Conservation (phyloP, 2,113 vertebrate genomes). For the Serilophus lunatus region DNA sequence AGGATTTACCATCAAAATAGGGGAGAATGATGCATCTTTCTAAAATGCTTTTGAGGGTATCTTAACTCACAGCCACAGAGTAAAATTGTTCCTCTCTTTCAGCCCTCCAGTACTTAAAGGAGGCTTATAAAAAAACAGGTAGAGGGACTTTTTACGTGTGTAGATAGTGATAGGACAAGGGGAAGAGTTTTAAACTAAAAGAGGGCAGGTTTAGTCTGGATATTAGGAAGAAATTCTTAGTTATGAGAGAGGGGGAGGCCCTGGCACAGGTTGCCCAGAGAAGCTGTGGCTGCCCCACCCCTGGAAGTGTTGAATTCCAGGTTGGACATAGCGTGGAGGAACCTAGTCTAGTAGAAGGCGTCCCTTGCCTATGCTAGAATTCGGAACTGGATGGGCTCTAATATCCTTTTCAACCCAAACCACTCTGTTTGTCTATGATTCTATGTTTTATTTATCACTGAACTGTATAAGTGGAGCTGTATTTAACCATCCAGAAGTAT, state of each 20-base stretch:
- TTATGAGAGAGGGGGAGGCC: fast-evolving
- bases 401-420: background rate
- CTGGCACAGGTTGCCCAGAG: background rate
- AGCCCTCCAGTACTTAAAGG: background rate
- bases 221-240: background rate
- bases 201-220: background rate
- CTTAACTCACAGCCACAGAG: background rate
- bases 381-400: background rate
- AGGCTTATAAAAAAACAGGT: background rate
- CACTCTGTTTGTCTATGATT: background rate
- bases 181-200: background rate
- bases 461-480: background rate
- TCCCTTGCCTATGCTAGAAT: background rate
- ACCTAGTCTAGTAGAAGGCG: fast-evolving
- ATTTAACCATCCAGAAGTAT: background rate
- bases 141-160: background rate
- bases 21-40: background rate
- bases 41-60: background rate
- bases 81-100: background rate
- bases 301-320: background rate
- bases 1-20: background rate
- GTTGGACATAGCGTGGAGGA: fast-evolving
- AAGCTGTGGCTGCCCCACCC: background rate
- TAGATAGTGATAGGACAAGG: background rate
- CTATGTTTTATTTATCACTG: background rate